phyloP scores from a whole-genome alignment of 2,888 invertebrate genomes.

The Agelastica alni region DNA sequence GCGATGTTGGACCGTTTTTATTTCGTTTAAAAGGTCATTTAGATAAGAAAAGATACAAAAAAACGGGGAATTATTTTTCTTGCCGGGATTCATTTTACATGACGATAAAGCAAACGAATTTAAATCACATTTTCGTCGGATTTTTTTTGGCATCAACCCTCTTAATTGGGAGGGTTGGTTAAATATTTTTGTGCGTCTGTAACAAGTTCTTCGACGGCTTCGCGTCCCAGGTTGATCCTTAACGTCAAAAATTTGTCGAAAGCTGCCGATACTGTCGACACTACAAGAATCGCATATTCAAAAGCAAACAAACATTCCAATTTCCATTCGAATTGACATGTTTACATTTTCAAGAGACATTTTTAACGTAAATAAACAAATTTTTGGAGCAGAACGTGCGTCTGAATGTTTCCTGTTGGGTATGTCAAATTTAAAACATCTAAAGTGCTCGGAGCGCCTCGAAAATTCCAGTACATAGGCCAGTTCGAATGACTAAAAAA shows the following conservation, averaged over 20 bases:
- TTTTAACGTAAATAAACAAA: constrained; percentile 16
- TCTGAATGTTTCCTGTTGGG: constrained; percentile 14
- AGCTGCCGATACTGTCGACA: not conserved
- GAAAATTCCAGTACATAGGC: not conserved
- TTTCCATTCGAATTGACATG: constrained; percentile 17
- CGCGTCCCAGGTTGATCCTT: not conserved
- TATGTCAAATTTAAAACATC: constrained; percentile 12
- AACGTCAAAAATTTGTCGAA: not conserved
- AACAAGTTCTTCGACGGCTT: too few species aligned
- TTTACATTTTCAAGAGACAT: constrained; percentile 16
- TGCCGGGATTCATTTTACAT: too few species aligned
- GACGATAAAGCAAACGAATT: too few species aligned
- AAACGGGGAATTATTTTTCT: too few species aligned
- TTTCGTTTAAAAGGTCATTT: too few species aligned
- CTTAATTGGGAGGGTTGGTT: too few species aligned
- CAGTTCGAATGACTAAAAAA: too few species aligned
- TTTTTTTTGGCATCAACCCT: too few species aligned
- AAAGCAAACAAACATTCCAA: constrained; percentile 16
- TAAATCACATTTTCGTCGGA: too few species aligned
- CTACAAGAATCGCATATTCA: constrained; percentile 8
- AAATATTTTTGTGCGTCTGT: too few species aligned
- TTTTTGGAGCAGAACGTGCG: constrained; percentile 9
- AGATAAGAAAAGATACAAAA: too few species aligned
- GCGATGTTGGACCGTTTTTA: too few species aligned
- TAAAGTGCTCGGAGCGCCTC: constrained; percentile 5